Evolutionary conservation across 1,140 invertebrate species (phyloP), one percentile per base, ranked within the genome.

Genomic region (Pygmarrhopalites habei): DNA sequence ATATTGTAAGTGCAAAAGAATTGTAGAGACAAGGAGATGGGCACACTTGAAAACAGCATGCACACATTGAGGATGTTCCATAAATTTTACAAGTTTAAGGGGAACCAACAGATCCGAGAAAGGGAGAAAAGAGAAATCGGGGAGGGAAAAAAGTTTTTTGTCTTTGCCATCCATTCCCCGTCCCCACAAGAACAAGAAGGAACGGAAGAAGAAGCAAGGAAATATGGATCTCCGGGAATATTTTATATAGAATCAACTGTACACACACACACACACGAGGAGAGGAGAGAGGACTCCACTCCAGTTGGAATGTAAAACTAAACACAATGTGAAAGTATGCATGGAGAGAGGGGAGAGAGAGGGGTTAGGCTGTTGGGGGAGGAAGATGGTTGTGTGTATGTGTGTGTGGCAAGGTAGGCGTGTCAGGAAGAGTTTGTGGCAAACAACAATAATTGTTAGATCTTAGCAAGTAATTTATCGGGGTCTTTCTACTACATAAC

Each of bases 391-490:
- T 10, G 35, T n/a, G n/a, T n/a, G n/a, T n/a, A n/a, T n/a, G n/a
- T n/a, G n/a, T n/a, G n/a, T n/a, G n/a, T n/a, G n/a, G n/a, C n/a
- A n/a, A n/a, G n/a, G n/a, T n/a, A n/a, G n/a, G n/a, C n/a, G n/a
- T n/a, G n/a, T n/a, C n/a, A 52, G 44, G 23, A 35, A 39, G 53
- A 56, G 41, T 28, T 57, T 62, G 61, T 57, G 61, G 61, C 25
- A 57, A 62, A 62, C 61, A 62, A 62, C 53, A 62, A 62, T 62
- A 62, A 62, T 62, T 62, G 61, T 62, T 62, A 62, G 52, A 56
- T 62, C 52, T 56, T 56, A 58, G 57, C 14, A 46, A 58, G 57
- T 62, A 62, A 62, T 62, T 62, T 62, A 62, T 62, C 52, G 49
- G n/a, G 49, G 14, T 29, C 49, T 26, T 52, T 60, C 46, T 51